Evolutionary conservation across 1,140 invertebrate genomes (phyloP).

Genomic region (Euwallacea similis): DNA sequence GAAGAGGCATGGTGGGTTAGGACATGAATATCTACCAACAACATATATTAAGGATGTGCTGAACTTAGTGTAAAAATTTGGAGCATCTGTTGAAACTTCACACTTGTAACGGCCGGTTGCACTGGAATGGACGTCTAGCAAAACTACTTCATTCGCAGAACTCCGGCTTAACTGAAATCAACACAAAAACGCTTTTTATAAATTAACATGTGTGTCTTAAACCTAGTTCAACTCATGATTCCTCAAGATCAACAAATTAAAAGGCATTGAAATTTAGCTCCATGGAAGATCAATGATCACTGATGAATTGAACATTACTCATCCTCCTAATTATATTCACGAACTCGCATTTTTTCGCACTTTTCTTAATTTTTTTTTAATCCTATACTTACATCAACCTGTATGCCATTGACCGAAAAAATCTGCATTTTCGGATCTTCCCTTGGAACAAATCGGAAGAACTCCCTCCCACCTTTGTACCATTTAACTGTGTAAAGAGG

Average conservation of each 20-base stretch:
- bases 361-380: too few relatives aligned
- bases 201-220: too few relatives aligned
- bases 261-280: too few relatives aligned
- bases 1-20: not conserved
- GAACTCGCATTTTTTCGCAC: too few relatives aligned
- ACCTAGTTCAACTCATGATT: too few relatives aligned
- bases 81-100: slow-evolving; percentile 73
- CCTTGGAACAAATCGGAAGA: slow-evolving; percentile 75
- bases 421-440: slow-evolving; percentile 69
- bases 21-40: slow-evolving; percentile 60
- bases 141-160: slow-evolving; percentile 64
- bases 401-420: slow-evolving; percentile 63
- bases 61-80: slow-evolving; percentile 68
- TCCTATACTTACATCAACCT: slow-evolving; percentile 68
- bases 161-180: slow-evolving; percentile 62
- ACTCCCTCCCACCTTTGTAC: slow-evolving; percentile 77
- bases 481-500: slow-evolving; percentile 79
- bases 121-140: slow-evolving; percentile 66
- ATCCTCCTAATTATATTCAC: too few relatives aligned
- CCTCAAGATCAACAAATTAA: too few relatives aligned
- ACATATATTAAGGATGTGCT: slow-evolving; percentile 68
- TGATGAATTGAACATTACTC: too few relatives aligned
- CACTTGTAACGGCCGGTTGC: slow-evolving; percentile 71
- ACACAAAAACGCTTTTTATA: slow-evolving; percentile 2
- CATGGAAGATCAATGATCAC: not conserved